Evolutionary conservation across 2,113 vertebrate species (phyloP).

Genomic region (Paracanthobrama guichenoti): DNA sequence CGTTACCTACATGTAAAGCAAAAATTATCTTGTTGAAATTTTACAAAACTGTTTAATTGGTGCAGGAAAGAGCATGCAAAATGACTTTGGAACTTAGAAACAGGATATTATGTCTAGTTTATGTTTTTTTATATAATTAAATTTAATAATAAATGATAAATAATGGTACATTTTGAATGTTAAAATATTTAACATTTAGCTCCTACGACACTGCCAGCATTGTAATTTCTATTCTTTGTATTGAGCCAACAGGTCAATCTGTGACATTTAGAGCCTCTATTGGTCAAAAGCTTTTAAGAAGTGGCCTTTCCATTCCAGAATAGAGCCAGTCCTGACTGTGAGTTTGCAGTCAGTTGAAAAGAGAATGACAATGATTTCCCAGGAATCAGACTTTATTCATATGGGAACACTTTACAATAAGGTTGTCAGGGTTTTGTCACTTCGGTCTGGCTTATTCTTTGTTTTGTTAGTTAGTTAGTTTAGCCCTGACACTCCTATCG

Average conservation of each 20-base stretch:
- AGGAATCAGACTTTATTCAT: neutral
- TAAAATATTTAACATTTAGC: neutral
- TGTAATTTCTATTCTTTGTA: neutral
- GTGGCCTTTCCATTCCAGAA: neutral
- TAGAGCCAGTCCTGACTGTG: neutral
- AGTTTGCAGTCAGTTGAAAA: neutral
- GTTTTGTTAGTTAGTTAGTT: too few relatives aligned
- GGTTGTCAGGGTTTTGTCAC: too few relatives aligned
- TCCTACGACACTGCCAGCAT: neutral
- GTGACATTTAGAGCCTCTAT: conserved; percentile 2
- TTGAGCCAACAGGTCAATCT: neutral
- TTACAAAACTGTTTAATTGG: neutral
- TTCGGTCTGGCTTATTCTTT: too few relatives aligned
- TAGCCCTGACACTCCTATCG: too few relatives aligned
- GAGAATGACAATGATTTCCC: neutral
- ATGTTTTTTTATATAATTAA: neutral
- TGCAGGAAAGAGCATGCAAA: neutral
- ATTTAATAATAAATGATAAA: neutral
- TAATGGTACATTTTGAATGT: neutral
- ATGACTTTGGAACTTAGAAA: neutral
- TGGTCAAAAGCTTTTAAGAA: conserved; percentile 8
- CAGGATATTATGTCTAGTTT: neutral
- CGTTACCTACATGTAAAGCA: neutral
- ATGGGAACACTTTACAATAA: too few relatives aligned
- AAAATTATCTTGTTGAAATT: neutral